Evolutionary conservation across 2,888 invertebrate species (phyloP).

Genomic region (Schizotus pectinicornis): DNA sequence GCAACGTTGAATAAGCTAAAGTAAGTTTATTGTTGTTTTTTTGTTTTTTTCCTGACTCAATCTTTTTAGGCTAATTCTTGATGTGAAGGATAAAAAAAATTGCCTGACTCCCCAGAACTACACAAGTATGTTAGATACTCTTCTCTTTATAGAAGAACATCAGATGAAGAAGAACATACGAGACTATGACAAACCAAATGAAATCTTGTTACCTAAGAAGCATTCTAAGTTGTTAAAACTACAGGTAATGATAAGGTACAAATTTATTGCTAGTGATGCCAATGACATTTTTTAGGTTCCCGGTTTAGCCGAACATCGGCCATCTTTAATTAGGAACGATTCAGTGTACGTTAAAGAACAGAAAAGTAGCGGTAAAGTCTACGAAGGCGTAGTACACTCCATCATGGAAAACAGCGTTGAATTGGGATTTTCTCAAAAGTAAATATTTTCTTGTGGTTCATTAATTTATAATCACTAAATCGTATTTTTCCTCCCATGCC

Average conservation of each 20-base stretch:
- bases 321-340: constrained; percentile 50
- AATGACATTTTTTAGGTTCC: constrained; percentile 44
- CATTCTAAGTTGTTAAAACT: constrained; percentile 23
- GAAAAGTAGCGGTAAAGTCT: constrained; percentile 32
- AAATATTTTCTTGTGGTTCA: constrained; percentile 8
- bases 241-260: constrained; percentile 23
- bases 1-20: constrained; percentile 16
- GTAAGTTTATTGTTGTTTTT: constrained; percentile 7
- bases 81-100: constrained; percentile 8
- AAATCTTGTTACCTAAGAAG: constrained; percentile 16
- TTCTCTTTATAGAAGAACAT: constrained; percentile 51
- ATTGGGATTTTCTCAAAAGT: constrained; percentile 44
- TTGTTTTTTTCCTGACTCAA: constrained; percentile 1
- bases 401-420: constrained; percentile 41
- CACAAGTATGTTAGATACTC: constrained; percentile 35
- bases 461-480: no score
- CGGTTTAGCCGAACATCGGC: constrained; percentile 52
- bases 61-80: not conserved
- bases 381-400: constrained; percentile 46
- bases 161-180: constrained; percentile 46
- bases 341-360: constrained; percentile 41
- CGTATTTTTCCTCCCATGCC: constrained; percentile 21
- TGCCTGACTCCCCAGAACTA: constrained; percentile 41
- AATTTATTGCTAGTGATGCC: not conserved
- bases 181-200: constrained; percentile 44